Conservation (phyloP, 2,797 vertebrate species). For the Pseudopleuronectes americanus region DNA sequence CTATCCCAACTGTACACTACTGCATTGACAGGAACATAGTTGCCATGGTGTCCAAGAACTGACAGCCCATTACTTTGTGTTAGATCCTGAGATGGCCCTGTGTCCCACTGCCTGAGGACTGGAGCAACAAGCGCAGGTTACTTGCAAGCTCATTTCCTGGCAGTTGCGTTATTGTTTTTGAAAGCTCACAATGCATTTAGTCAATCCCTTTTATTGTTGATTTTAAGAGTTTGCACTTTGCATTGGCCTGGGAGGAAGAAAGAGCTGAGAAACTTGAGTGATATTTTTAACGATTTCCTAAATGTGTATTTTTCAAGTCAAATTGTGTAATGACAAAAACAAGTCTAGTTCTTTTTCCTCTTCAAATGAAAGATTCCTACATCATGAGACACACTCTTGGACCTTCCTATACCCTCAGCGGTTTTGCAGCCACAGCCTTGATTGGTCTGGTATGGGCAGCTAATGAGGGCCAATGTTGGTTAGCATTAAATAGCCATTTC, state of each 20-base stretch:
- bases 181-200: conserved; percentile 15
- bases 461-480: not conserved
- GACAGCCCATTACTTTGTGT: not conserved
- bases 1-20: not conserved
- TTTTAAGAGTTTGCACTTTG: conserved; percentile 1
- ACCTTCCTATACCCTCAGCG: not conserved
- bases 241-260: not conserved
- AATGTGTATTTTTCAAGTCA: not conserved
- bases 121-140: conserved; percentile 16
- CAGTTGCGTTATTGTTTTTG: not conserved
- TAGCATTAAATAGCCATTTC: not conserved
- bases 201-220: conserved; percentile 5
- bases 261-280: not conserved
- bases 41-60: conserved; percentile 12
- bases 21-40: conserved; percentile 13
- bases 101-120: conserved; percentile 29
- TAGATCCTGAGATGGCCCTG: conserved; percentile 8
- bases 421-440: not conserved
- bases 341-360: not conserved
- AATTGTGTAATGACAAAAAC: not conserved
- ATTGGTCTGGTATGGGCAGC: not conserved
- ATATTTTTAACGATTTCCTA: conserved; percentile 12
- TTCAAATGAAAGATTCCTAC: not conserved
- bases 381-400: not conserved
- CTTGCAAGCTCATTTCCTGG: conserved; percentile 43